Base-by-base conservation (phyloP, 2,113 vertebrate species). In the Lepus americanus region DNA sequence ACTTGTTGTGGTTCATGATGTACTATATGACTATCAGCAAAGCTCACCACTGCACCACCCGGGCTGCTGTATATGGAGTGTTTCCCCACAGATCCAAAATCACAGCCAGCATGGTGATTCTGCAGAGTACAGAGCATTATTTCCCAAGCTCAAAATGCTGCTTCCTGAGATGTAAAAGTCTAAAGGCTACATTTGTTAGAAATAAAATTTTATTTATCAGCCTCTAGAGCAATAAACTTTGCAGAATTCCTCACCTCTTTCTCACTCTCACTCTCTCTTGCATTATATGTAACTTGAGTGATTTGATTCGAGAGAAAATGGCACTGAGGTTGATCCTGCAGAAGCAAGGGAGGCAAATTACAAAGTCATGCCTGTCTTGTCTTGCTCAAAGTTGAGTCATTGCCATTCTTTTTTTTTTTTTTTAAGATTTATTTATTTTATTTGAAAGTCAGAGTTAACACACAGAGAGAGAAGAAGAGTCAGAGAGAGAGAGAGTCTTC, bases 381-480 rank as follows among this genome's bases (percentile, higher is more conserved):
- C 27, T 87, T 81, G 13, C 12, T 70, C 59, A 36, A 55, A 77
- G 6, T 20, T 63, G 63, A 70, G 8, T 69, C 67, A 87, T 27
- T 77, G 55, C 22, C 51, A 61, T 95, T 85, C 33, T 90, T 93
- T 92, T 44, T 44, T 44, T 44, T 90, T 93, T 92, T 44, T 44
- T 44, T 44, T 7, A 7, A 44, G 44, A 44, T 44, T 44, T 44
- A 44, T 44, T 44, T 44, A 44, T 44, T 44, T 44, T 44, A 44
- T 44, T 44, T 44, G 44, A 44, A 44, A 44, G 39, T 44, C 39
- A 44, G 44, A 44, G 44, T 44, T 44, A 44, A 44, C 44, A 44
- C 44, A 44, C 44, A 44, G 6, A 44, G 6, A 44, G 44, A 44
- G 44, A 44, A 44, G 44, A 1, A 44, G 44, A 44, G 44, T 1